Conservation (phyloP, 2,797 vertebrate genomes). For the Halcyon smyrnensis region DNA sequence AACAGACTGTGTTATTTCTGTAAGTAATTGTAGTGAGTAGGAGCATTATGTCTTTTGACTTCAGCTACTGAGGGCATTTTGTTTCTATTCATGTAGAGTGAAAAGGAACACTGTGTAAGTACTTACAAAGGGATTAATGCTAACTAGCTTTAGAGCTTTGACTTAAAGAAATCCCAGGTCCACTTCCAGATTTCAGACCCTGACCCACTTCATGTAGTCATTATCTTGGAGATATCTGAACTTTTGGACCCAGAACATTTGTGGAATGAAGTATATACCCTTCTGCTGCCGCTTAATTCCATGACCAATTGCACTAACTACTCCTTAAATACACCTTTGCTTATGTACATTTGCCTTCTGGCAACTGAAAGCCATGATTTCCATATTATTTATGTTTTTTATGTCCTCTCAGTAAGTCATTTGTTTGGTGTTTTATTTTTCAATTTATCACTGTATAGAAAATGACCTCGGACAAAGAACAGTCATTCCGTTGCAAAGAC, state of each 20-base stretch:
- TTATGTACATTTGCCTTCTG: neutral
- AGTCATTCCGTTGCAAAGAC: neutral
- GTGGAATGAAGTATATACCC: neutral
- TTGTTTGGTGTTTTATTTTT: neutral
- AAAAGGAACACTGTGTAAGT: neutral
- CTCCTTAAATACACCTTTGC: neutral
- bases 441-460: neutral
- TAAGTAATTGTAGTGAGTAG: constrained; percentile 73
- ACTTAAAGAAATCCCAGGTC: constrained; percentile 1
- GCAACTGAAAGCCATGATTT: neutral
- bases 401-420: neutral
- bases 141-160: constrained; percentile 42
- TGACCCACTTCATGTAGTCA: neutral
- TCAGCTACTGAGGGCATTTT: neutral
- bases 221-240: neutral
- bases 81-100: neutral
- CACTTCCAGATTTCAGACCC: neutral
- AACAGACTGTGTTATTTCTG: constrained; percentile 86
- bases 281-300: neutral
- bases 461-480: neutral
- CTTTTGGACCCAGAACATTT: neutral
- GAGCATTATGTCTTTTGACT: constrained; percentile 4
- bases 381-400: neutral
- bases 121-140: constrained; percentile 10
- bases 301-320: neutral